Evolutionary conservation across 2,113 vertebrate species (phyloP).

Genomic region (Xiphophorus maculatus): DNA sequence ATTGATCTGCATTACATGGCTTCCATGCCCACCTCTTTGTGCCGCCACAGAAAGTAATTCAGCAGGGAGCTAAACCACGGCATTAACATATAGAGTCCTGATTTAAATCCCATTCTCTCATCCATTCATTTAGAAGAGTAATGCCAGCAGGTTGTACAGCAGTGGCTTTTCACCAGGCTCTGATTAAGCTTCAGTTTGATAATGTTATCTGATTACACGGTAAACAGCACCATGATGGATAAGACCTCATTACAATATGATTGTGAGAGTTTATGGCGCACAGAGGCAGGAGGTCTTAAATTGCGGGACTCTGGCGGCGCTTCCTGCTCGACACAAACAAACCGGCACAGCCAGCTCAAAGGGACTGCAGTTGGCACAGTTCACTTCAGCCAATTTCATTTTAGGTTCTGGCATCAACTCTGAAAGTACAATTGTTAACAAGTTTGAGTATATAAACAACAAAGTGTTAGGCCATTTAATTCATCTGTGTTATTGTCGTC

Average conservation of each 20-base stretch:
- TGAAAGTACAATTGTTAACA: slow-evolving; percentile 30
- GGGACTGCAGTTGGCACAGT: slow-evolving; percentile 65
- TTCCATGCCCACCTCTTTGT: neutral
- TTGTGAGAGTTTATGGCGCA: slow-evolving; percentile 77
- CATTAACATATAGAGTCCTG: slow-evolving; percentile 81
- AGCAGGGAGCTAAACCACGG: slow-evolving; percentile 56
- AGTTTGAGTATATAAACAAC: slow-evolving; percentile 34
- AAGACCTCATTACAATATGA: slow-evolving; percentile 79
- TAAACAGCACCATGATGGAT: slow-evolving; percentile 81
- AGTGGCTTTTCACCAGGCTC: slow-evolving; percentile 50
- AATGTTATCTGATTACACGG: slow-evolving; percentile 77
- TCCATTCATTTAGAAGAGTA: slow-evolving; percentile 76
- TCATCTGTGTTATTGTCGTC: slow-evolving; percentile 19
- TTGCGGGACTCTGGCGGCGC: slow-evolving; percentile 40
- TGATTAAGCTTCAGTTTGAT: slow-evolving; percentile 74
- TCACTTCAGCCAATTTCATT: slow-evolving; percentile 38
- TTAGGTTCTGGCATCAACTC: slow-evolving; percentile 20
- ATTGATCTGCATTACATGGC: slow-evolving; percentile 25
- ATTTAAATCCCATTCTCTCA: slow-evolving; percentile 78
- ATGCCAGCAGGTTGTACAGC: slow-evolving; percentile 62
- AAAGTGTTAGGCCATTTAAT: slow-evolving; percentile 35
- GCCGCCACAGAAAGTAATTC: slow-evolving; percentile 46
- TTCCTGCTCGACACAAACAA: slow-evolving; percentile 68
- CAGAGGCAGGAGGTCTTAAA: slow-evolving; percentile 72
- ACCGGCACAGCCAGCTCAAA: slow-evolving; percentile 39